These are phyloP conservation scores for Botia almorhae DNA, from an alignment of 2,797 vertebrate species.

Conservation along the genomic window DNA sequence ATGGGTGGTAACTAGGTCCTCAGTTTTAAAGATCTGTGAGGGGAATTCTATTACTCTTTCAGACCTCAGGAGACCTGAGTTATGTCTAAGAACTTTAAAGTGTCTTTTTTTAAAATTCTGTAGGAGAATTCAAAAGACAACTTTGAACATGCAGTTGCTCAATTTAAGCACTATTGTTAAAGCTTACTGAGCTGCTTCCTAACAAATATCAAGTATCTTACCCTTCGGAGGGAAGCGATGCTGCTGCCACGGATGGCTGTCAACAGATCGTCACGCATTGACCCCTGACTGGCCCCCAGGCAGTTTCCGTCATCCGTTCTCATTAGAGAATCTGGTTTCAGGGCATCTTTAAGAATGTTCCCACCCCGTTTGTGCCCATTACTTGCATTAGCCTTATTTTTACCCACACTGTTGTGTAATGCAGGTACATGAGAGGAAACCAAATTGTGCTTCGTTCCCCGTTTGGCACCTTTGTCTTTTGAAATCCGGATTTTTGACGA, in stretches of 20 bases:
- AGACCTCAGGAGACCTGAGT: neutral
- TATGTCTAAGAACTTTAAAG: no score
- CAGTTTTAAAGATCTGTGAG: neutral
- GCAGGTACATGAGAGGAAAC: neutral
- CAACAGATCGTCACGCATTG: conserved; percentile 90
- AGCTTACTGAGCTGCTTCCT: neutral
- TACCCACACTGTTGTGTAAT: neutral
- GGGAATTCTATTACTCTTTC: neutral
- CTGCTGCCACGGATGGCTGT: conserved; percentile 89
- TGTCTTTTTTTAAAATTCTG: no score
- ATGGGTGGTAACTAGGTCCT: neutral
- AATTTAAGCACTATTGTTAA: neutral
- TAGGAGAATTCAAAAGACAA: no score
- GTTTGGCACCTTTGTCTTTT: neutral
- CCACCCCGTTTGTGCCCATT: neutral
- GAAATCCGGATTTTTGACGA: conserved; percentile 28
- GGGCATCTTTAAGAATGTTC: conserved; percentile 85
- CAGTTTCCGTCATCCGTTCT: neutral
- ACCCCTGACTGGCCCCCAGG: conserved; percentile 81
- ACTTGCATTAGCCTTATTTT: neutral
- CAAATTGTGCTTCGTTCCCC: neutral
- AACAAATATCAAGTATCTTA: conserved; percentile 66
- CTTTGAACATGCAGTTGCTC: no score
- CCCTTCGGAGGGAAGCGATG: conserved; percentile 79
- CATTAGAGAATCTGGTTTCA: neutral